Percentiles rank a stretch among this genome's conserved stretches.
phyloP scores from a whole-genome alignment of 2,797 vertebrate genomes.

The Gallinago solitaria region DNA sequence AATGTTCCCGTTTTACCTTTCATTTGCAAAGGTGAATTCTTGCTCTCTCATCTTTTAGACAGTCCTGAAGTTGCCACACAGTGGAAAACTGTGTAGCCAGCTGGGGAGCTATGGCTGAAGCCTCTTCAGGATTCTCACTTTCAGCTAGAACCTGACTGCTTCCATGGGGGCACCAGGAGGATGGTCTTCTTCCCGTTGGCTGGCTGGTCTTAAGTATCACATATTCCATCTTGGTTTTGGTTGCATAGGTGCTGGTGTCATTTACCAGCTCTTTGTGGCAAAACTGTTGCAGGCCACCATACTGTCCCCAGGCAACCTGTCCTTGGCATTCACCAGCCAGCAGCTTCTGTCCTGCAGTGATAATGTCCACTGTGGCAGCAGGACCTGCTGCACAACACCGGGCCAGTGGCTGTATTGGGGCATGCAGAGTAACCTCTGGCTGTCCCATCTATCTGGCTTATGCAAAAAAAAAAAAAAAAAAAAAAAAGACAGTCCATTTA shows the following conservation, averaged over 20 bases:
- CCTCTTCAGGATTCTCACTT: neutral
- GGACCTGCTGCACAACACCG: fast-evolving
- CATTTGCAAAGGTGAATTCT: neutral
- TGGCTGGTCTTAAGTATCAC: neutral
- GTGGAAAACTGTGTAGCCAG: fast-evolving
- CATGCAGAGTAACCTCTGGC: neutral
- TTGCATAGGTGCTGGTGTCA: fast-evolving
- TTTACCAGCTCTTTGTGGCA: neutral
- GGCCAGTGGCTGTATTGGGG: neutral
- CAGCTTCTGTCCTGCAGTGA: neutral
- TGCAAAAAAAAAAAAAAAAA: neutral
- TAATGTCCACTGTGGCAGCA: neutral
- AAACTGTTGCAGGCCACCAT: neutral
- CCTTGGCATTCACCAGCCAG: neutral
- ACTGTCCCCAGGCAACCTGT: neutral
- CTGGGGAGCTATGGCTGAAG: neutral
- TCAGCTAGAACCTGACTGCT: neutral
- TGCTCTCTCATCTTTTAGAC: neutral
- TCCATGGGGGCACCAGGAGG: neutral
- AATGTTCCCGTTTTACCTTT: neutral
- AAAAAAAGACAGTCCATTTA: no score
- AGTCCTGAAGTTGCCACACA: neutral
- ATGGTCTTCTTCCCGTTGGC: neutral
- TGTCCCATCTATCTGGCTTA: neutral
- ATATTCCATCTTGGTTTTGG: neutral